These are phyloP conservation scores for Calliphora vicina DNA, from an alignment of 1,140 invertebrate species.

Conservation along the genomic window DNA sequence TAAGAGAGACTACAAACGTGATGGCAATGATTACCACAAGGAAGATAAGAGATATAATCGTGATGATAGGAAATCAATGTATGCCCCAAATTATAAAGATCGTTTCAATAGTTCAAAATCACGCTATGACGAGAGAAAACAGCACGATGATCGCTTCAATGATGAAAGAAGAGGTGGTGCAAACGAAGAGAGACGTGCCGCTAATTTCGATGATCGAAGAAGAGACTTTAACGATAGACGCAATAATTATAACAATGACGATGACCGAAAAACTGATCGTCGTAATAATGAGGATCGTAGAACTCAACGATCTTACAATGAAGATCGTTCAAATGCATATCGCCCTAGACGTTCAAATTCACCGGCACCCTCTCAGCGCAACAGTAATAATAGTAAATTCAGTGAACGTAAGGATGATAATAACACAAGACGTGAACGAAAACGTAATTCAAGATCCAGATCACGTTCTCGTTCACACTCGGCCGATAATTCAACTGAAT, in stretches of 20 bases:
- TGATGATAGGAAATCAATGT: slow-evolving; percentile 18
- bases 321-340: slow-evolving; percentile 14
- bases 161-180: background rate
- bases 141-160: background rate
- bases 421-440: background rate
- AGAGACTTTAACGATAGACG: slow-evolving; percentile 4
- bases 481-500: background rate
- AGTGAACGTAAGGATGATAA: slow-evolving; percentile 15
- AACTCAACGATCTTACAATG: slow-evolving; percentile 28
- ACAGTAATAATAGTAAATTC: background rate
- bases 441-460: slow-evolving; percentile 31
- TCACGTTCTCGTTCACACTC: slow-evolving; percentile 20
- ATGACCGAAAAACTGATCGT: background rate
- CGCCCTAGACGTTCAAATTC: background rate
- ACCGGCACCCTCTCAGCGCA: background rate
- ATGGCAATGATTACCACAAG: background rate
- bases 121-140: slow-evolving; percentile 6
- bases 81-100: background rate
- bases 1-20: slow-evolving; percentile 8
- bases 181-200: slow-evolving; percentile 4
- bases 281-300: slow-evolving; percentile 31
- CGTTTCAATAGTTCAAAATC: background rate
- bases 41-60: slow-evolving; percentile 28
- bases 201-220: background rate
- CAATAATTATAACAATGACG: slow-evolving; percentile 13